A percentile compares a stretch with the other conserved stretches of the same genome.
Evolutionary conservation across 2,797 vertebrate species (phyloP).

Genomic region (Vireo griseus): DNA sequence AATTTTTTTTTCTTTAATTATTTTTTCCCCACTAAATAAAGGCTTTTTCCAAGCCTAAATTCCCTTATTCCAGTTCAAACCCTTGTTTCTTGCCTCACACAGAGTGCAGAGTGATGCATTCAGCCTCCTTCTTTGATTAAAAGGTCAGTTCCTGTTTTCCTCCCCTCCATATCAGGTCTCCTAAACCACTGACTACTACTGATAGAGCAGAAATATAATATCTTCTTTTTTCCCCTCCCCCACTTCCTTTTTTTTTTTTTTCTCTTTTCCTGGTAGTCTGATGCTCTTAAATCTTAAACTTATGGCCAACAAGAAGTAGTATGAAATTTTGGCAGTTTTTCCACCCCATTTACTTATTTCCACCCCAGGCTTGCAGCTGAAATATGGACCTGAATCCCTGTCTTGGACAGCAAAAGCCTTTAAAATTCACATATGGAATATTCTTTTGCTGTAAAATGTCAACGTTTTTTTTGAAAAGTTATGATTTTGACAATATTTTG

Average conservation of each 20-base stretch:
- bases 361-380: background rate
- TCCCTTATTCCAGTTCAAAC: background rate
- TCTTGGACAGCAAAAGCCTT: background rate
- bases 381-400: background rate
- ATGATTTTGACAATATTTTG: background rate
- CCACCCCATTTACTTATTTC: background rate
- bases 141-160: background rate
- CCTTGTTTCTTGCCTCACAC: background rate
- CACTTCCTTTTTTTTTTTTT: background rate
- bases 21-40: background rate
- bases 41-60: background rate
- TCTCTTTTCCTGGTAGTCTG: fast-evolving
- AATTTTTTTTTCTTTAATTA: background rate
- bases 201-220: background rate
- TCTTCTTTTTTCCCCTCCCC: fast-evolving
- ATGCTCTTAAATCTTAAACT: background rate
- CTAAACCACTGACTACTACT: background rate
- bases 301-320: background rate
- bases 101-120: background rate
- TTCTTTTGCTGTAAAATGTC: background rate
- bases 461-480: background rate
- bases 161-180: background rate
- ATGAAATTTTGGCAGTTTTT: background rate
- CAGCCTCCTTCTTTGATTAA: background rate
- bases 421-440: background rate